Evolutionary conservation across 2,888 invertebrate genomes (phyloP).

Genomic region (Agrenia bidenticulata): DNA sequence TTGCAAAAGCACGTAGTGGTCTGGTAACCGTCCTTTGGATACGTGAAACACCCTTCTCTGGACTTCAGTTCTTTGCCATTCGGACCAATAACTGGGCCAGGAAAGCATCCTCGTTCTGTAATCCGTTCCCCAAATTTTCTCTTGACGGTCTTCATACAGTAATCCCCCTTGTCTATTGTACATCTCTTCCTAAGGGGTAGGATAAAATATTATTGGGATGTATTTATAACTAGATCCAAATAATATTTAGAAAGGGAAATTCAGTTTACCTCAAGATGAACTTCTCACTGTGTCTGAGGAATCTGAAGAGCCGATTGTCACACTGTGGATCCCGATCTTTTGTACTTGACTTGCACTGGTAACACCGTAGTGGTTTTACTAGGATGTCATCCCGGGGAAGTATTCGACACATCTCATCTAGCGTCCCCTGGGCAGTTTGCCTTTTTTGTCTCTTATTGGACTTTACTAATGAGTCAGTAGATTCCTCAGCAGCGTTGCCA

Average conservation of each 20-base stretch:
- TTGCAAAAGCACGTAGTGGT: conserved; percentile 22
- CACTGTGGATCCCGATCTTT: conserved; percentile 24
- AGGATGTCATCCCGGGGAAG: no score
- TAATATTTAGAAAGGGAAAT: no score
- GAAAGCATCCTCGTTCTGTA: conserved; percentile 25
- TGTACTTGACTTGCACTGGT: conserved; percentile 24
- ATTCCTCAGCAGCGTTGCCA: no score
- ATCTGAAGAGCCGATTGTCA: conserved; percentile 27
- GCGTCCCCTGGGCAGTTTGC: no score
- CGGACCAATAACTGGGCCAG: conserved; percentile 1
- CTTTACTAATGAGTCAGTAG: no score
- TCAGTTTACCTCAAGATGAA: conserved; percentile 19
- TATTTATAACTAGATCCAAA: no score
- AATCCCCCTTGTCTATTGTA: neutral
- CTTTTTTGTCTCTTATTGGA: no score
- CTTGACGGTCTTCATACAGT: conserved; percentile 16
- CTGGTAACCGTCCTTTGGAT: neutral
- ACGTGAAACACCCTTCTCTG: conserved; percentile 9
- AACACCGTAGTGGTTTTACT: conserved; percentile 11
- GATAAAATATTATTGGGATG: neutral
- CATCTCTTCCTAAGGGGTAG: conserved; percentile 11
- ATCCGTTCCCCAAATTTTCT: conserved; percentile 21
- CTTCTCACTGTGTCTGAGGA: conserved; percentile 29
- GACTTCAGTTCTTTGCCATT: neutral
- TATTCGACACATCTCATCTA: no score